Percentiles rank a stretch among this genome's conserved stretches.
Evolutionary conservation across 1,140 invertebrate species (phyloP).

Genomic region (Cephus cinctus): DNA sequence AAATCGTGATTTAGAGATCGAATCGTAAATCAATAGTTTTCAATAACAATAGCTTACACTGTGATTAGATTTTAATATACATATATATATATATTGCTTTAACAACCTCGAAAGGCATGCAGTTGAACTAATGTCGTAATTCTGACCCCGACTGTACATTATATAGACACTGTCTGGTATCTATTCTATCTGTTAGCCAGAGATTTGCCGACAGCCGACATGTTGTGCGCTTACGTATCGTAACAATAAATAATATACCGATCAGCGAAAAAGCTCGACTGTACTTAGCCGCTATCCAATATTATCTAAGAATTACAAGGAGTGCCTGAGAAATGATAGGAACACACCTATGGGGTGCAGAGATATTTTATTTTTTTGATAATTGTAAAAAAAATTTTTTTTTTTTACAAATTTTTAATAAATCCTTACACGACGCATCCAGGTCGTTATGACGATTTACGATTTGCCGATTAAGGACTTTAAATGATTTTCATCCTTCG

Average conservation of each 20-base stretch:
- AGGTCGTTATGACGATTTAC: too few relatives aligned
- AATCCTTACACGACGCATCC: too few relatives aligned
- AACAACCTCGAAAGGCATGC: conserved; percentile 9
- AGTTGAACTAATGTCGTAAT: conserved; percentile 35
- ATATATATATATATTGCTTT: conserved; percentile 2
- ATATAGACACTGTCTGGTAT: conserved; percentile 23
- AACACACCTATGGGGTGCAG: too few relatives aligned
- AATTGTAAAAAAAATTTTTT: too few relatives aligned
- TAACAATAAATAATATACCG: conserved; percentile 44
- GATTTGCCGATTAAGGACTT: too few relatives aligned
- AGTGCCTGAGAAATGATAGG: conserved; percentile 46
- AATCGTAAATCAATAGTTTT: background rate
- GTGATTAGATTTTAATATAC: background rate
- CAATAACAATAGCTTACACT: too few relatives aligned
- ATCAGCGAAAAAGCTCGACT: conserved; percentile 44
- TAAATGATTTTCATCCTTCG: too few relatives aligned
- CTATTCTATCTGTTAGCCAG: conserved; percentile 39
- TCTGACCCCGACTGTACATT: conserved; percentile 28
- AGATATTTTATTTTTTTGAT: too few relatives aligned
- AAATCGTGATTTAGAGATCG: too few relatives aligned
- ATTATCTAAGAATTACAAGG: conserved; percentile 36
- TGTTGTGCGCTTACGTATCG: conserved; percentile 40
- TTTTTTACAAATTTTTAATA: too few relatives aligned
- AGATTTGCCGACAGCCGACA: conserved; percentile 36
- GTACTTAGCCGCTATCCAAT: conserved; percentile 49